These are phyloP conservation scores for Bhutanitis thaidina DNA, from an alignment of 2,888 invertebrate species.

Conservation along the genomic window DNA sequence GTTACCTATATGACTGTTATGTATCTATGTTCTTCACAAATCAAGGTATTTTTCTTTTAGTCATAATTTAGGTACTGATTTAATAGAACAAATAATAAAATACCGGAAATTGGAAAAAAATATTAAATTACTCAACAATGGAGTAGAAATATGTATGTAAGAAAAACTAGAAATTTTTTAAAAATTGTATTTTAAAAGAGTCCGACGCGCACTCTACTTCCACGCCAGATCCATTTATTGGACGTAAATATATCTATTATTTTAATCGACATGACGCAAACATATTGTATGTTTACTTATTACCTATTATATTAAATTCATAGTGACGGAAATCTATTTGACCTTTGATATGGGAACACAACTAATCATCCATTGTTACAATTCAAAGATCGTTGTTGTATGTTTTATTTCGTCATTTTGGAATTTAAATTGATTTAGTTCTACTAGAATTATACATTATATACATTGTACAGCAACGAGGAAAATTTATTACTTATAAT, in stretches of 20 bases:
- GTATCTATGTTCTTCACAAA: too few species aligned
- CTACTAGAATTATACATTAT: neutral
- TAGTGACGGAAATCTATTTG: slow-evolving; percentile 32
- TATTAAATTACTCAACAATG: neutral
- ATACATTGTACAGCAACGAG: neutral
- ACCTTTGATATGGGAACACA: slow-evolving; percentile 34
- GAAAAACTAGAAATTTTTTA: slow-evolving; percentile 18
- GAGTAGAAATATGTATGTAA: neutral
- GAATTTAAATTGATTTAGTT: slow-evolving; percentile 20
- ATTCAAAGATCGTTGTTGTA: slow-evolving; percentile 30
- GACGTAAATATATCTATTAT: slow-evolving; percentile 2
- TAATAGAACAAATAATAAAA: too few species aligned
- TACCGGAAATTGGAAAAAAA: too few species aligned
- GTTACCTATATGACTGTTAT: too few species aligned
- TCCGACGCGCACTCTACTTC: slow-evolving; percentile 3
- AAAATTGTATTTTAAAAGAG: neutral
- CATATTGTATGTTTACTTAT: slow-evolving; percentile 19
- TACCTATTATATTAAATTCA: slow-evolving; percentile 30
- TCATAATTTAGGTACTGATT: too few species aligned
- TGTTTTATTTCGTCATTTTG: slow-evolving; percentile 23
- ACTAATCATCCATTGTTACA: slow-evolving; percentile 38
- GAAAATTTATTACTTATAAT: neutral
- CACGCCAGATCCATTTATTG: slow-evolving; percentile 1
- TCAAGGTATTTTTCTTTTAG: too few species aligned
- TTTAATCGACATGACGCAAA: slow-evolving; percentile 11